These are phyloP conservation scores for Malurus melanocephalus DNA, from an alignment of 2,113 vertebrate species.

Conservation along the genomic window DNA sequence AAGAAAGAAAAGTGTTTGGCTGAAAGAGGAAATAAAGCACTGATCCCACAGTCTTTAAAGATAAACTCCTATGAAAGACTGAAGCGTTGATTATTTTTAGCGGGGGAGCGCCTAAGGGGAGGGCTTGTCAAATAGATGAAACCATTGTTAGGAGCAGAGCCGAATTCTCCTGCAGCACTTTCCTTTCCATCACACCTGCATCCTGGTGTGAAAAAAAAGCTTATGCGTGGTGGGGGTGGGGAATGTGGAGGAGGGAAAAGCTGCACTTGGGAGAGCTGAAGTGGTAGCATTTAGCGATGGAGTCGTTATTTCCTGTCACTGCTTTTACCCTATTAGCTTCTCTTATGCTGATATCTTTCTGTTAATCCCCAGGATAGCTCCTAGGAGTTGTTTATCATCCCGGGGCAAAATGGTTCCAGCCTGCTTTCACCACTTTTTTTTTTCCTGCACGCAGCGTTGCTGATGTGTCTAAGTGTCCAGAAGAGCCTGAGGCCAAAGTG, in stretches of 20 bases:
- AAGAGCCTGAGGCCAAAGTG: constrained; percentile 4
- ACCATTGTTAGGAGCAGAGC: constrained; percentile 15
- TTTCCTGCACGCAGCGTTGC: neutral
- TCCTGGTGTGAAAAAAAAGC: constrained; percentile 28
- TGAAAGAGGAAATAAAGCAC: constrained; percentile 19
- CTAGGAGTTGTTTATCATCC: constrained; percentile 20
- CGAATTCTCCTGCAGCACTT: constrained; percentile 42
- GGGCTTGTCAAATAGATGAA: constrained; percentile 13
- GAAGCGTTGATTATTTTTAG: constrained; percentile 12
- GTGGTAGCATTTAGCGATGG: neutral
- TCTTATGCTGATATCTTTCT: neutral
- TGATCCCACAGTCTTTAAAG: neutral
- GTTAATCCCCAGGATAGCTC: neutral
- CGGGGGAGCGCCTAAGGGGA: neutral
- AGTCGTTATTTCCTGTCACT: neutral
- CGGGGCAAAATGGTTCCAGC: neutral
- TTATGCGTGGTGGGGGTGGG: too few relatives aligned
- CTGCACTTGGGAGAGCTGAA: neutral
- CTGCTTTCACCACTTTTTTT: neutral
- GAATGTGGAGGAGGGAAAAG: neutral
- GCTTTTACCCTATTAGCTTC: neutral
- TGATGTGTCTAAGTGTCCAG: constrained; percentile 5
- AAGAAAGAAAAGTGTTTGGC: neutral
- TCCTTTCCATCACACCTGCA: constrained; percentile 53
- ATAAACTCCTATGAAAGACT: neutral